A percentile compares a stretch with the other conserved stretches of the same genome.
Conservation (phyloP, 2,888 invertebrate species). For the Glaucopsyche alexis region DNA sequence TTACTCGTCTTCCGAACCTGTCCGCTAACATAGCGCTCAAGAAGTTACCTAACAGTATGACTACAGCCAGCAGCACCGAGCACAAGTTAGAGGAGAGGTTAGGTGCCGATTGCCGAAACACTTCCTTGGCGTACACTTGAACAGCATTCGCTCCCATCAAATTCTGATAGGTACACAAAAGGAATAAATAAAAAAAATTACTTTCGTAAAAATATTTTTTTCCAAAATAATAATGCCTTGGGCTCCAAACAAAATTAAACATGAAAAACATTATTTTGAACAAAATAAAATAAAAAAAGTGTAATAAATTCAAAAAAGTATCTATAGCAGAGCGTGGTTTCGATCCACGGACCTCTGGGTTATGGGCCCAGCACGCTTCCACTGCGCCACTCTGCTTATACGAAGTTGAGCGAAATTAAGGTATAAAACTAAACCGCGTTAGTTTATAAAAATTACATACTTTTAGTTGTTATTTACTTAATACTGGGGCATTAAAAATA, state of each 20-base stretch:
- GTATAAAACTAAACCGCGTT: not conserved
- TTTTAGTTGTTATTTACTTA: too few species aligned
- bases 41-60: slow-evolving; percentile 72
- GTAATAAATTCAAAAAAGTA: not conserved
- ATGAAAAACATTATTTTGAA: too few species aligned
- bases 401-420: accelerated
- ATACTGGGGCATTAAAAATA: too few species aligned
- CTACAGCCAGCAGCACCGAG: slow-evolving; percentile 79
- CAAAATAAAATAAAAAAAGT: not conserved
- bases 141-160: slow-evolving; percentile 69
- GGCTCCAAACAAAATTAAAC: too few species aligned
- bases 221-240: too few species aligned
- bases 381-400: slow-evolving; percentile 88
- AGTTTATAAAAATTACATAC: too few species aligned
- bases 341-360: slow-evolving; percentile 96
- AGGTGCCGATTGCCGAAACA: slow-evolving; percentile 76
- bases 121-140: slow-evolving; percentile 72
- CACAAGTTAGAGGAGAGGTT: slow-evolving; percentile 69
- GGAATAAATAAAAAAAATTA: not conserved
- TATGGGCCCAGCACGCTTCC: slow-evolving; percentile 92
- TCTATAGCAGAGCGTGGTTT: slow-evolving; percentile 90
- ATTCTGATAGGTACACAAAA: slow-evolving; percentile 50
- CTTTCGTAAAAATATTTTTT: too few species aligned
- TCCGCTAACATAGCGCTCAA: slow-evolving; percentile 75
- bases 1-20: slow-evolving; percentile 79